Evolutionary conservation across 2,888 invertebrate genomes (phyloP).

Genomic region (Psococerastis gibbosa): DNA sequence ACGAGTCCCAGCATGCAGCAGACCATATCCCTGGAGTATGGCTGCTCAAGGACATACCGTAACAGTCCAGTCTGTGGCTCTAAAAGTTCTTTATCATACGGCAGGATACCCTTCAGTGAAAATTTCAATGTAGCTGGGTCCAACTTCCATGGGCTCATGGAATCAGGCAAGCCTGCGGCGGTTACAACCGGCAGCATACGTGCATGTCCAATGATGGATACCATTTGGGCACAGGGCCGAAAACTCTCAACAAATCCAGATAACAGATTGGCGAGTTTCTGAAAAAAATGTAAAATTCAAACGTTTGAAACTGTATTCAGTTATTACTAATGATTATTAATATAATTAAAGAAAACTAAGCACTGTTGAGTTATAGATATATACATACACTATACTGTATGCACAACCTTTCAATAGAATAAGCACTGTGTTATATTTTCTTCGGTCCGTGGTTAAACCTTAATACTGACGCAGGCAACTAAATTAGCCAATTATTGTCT

Average conservation of each 20-base stretch:
- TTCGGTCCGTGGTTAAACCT: no score
- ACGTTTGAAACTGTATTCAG: background rate
- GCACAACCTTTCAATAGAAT: no score
- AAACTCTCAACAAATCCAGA: slow-evolving; percentile 86
- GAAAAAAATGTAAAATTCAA: slow-evolving; percentile 20
- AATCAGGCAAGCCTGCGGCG: slow-evolving; percentile 77
- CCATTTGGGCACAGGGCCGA: slow-evolving; percentile 86
- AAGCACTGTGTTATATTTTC: no score
- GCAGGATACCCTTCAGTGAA: slow-evolving; percentile 48
- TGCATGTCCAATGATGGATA: slow-evolving; percentile 76
- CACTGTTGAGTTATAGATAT: no score
- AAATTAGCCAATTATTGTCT: no score
- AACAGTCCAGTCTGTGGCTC: slow-evolving; percentile 77
- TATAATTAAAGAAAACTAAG: no score
- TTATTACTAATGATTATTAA: no score
- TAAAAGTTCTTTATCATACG: slow-evolving; percentile 70
- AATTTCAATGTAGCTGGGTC: slow-evolving; percentile 65
- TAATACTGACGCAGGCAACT: no score
- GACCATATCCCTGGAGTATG: slow-evolving; percentile 91
- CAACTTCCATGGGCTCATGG: slow-evolving; percentile 81
- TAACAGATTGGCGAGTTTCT: slow-evolving; percentile 70
- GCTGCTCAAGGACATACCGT: slow-evolving; percentile 81
- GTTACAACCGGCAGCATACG: slow-evolving; percentile 89
- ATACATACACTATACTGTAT: no score
- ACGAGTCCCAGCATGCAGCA: slow-evolving; percentile 86